phyloP scores from a whole-genome alignment of 2,888 invertebrate species.

The Mesodorylaimus sp. region DNA sequence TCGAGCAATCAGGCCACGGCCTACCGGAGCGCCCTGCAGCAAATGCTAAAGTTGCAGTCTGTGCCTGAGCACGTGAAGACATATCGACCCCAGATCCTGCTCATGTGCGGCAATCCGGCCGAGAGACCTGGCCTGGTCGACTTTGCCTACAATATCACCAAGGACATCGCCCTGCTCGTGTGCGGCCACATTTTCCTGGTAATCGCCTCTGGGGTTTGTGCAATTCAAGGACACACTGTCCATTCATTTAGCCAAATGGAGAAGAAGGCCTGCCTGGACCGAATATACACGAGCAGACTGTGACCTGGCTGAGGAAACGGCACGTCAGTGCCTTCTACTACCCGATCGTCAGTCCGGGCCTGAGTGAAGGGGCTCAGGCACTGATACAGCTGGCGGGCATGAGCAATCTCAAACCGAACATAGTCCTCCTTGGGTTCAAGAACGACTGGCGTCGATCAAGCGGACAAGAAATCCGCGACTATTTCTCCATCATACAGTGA shows the following conservation, averaged over 20 bases:
- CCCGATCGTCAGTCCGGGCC: conserved; percentile 28
- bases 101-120: conserved; percentile 63
- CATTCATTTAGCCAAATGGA: conserved; percentile 14
- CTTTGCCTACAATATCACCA: conserved; percentile 73
- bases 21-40: conserved; percentile 70
- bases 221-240: conserved; percentile 3
- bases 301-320: conserved; percentile 56
- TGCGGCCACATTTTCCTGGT: conserved; percentile 69
- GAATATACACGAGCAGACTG: no score
- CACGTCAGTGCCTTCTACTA: conserved; percentile 82
- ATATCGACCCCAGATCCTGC: conserved; percentile 76
- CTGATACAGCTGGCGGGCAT: conserved; percentile 74
- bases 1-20: conserved; percentile 88
- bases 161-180: conserved; percentile 67
- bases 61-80: conserved; percentile 93
- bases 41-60: conserved; percentile 65
- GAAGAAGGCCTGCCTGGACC: no score
- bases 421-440: conserved; percentile 81
- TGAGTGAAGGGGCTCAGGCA: conserved; percentile 49
- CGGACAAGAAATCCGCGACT: conserved; percentile 55
- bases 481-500: conserved; percentile 88
- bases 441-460: conserved; percentile 69
- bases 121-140: conserved; percentile 70
- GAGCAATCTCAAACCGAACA: conserved; percentile 83
- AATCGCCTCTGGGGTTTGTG: conserved; percentile 16